These are phyloP conservation scores for Xiphias gladius DNA, from an alignment of 2,113 vertebrate genomes.

Conservation along the genomic window DNA sequence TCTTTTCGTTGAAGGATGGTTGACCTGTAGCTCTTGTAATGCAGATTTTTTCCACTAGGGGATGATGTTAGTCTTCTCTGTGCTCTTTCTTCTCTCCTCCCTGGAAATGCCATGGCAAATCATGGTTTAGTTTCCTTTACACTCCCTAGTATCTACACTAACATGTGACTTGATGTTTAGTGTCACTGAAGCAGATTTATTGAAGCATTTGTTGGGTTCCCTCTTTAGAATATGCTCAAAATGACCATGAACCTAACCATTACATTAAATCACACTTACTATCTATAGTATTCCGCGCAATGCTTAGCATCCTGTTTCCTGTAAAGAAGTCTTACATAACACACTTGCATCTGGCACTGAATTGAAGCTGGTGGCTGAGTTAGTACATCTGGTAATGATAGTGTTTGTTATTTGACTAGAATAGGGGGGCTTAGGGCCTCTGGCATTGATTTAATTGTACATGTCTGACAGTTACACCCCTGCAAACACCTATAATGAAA, in stretches of 20 bases:
- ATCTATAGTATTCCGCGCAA: slow-evolving; percentile 64
- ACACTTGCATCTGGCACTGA: slow-evolving; percentile 48
- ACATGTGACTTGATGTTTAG: slow-evolving; percentile 74
- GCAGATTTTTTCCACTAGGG: slow-evolving; percentile 73
- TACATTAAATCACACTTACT: slow-evolving; percentile 72
- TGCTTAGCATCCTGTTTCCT: slow-evolving; percentile 70
- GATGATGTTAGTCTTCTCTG: slow-evolving; percentile 79
- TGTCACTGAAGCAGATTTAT: slow-evolving; percentile 64
- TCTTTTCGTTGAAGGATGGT: slow-evolving; percentile 62
- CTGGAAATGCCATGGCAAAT: slow-evolving; percentile 66
- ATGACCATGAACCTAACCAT: slow-evolving; percentile 69
- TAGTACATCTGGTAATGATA: slow-evolving; percentile 27
- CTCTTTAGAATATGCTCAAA: slow-evolving; percentile 59
- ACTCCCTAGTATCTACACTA: slow-evolving; percentile 71
- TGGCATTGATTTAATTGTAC: background rate
- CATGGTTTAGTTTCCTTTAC: slow-evolving; percentile 70
- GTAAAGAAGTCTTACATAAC: slow-evolving; percentile 69
- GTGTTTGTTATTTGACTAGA: slow-evolving; percentile 5
- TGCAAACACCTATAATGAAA: background rate
- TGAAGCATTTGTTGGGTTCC: slow-evolving; percentile 62
- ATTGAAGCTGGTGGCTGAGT: slow-evolving; percentile 36
- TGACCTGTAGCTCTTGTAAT: slow-evolving; percentile 71
- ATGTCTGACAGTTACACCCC: slow-evolving; percentile 13
- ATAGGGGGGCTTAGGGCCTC: background rate
- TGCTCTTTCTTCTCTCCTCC: slow-evolving; percentile 81